Evolutionary conservation across 2,113 vertebrate genomes (phyloP), one percentile per base, ranked within the genome.

Genomic region (Orthonyx spaldingii): DNA sequence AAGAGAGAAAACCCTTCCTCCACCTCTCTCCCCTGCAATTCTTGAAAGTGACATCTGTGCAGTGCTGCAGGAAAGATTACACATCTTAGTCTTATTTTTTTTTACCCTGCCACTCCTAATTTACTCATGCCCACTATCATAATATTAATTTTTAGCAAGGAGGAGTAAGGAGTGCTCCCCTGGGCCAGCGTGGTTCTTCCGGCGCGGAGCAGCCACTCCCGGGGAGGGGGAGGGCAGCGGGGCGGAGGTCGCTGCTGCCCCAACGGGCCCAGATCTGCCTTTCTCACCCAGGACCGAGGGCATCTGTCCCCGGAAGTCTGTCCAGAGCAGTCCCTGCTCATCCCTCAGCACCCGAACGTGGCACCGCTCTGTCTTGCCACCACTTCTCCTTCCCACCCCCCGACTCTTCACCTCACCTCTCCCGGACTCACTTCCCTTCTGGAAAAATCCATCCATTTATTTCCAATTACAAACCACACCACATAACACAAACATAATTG

Each of bases 401-500:
- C 6, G 2, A 27, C 84, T 57, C 50, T 28, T 32, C 26, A 22
- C 53, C 59, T 33, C 53, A 26, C 50, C 63, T 86, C 37, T 42
- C 88, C 35, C 0, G 0, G 55, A 59, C 71, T 55, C 42, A n/a
- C 71, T 92, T 90, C 76, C 60, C 72, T 89, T 96, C 95, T 94
- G 39, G 79, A 97, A 98, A 98, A 87, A 61, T 39, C 97, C 94
- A 90, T 97, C 96, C 96, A 89, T 97, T 96, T 97, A 96, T 96
- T 98, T 97, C 96, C 97, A 97, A 96, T 98, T 98, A 97, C 96
- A 96, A 97, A 96, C 96, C 97, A 97, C 96, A 97, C 97, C 97
- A 93, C 97, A 97, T 97, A 98, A 97, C 97, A 94, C 96, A 98
- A 98, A 98, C 97, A 90, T 97, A 97, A 98, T 98, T 98, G 97